Conservation (phyloP, 2,888 invertebrate genomes). For the Zaprionus bogoriensis region DNA sequence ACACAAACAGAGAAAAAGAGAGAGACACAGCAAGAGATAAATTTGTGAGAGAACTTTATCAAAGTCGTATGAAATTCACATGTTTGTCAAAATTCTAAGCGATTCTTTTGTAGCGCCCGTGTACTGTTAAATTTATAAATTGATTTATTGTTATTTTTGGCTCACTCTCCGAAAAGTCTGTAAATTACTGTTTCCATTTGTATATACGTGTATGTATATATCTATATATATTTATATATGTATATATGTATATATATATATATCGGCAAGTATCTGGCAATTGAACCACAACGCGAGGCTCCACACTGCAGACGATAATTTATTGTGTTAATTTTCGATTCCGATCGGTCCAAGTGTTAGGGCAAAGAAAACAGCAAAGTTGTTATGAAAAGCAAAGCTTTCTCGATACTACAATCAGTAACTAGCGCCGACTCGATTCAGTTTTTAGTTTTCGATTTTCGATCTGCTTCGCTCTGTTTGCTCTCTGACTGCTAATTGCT, state of each 20-base stretch:
- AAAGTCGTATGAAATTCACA: slow-evolving; percentile 26
- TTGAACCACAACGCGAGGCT: slow-evolving; percentile 9
- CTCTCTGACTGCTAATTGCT: slow-evolving; percentile 19
- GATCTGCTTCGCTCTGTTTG: slow-evolving; percentile 1
- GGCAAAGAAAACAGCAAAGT: slow-evolving; percentile 1
- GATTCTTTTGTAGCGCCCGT: slow-evolving; percentile 19
- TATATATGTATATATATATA: neutral
- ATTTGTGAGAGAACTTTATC: slow-evolving; percentile 2
- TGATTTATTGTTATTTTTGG: slow-evolving; percentile 24
- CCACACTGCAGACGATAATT: slow-evolving; percentile 12
- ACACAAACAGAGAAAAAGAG: neutral
- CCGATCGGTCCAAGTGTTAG: slow-evolving; percentile 7
- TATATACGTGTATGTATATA: neutral
- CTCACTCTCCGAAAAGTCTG: slow-evolving; percentile 5
- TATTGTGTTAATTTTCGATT: slow-evolving; percentile 7
- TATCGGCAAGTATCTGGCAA: slow-evolving; percentile 14
- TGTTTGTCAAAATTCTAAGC: slow-evolving; percentile 44
- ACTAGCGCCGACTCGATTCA: neutral
- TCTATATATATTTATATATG: neutral
- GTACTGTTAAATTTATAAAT: slow-evolving; percentile 27
- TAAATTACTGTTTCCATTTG: slow-evolving; percentile 10
- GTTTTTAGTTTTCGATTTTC: neutral
- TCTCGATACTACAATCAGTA: slow-evolving; percentile 2
- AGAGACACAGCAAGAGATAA: neutral
- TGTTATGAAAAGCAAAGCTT: slow-evolving; percentile 35